A percentile compares a stretch with the other conserved stretches of the same genome.
These are phyloP conservation scores for Laterallus jamaicensis DNA, from an alignment of 2,113 vertebrate genomes.

Conservation along the genomic window DNA sequence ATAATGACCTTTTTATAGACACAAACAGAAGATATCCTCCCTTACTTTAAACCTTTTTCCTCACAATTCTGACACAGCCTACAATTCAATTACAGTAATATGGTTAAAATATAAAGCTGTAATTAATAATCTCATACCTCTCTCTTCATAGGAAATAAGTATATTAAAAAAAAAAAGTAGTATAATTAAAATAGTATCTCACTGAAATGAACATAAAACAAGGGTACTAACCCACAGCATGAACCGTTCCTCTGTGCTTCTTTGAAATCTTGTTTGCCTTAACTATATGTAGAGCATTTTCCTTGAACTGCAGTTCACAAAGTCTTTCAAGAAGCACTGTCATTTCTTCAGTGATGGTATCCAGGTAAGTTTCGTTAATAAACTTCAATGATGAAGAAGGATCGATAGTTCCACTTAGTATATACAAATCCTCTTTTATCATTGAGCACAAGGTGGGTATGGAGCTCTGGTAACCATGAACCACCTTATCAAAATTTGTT, in stretches of 20 bases:
- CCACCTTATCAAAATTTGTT: constrained; percentile 82
- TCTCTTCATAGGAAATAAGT: background rate
- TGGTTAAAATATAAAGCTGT: background rate
- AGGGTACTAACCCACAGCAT: constrained; percentile 76
- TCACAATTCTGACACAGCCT: background rate
- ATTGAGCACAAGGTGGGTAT: constrained; percentile 78
- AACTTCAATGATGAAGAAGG: constrained; percentile 79
- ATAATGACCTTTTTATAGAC: background rate
- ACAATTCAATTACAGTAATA: background rate
- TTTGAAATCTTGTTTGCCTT: constrained; percentile 80
- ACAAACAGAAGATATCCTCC: background rate
- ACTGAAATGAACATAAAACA: constrained; percentile 21
- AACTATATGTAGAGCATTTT: constrained; percentile 75
- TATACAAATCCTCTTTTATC: constrained; percentile 85
- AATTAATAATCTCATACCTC: background rate
- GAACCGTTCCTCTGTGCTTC: constrained; percentile 81
- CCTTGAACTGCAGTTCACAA: constrained; percentile 83
- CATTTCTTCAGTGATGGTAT: constrained; percentile 83
- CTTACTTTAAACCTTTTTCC: background rate
- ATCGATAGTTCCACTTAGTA: constrained; percentile 79
- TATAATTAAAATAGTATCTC: background rate
- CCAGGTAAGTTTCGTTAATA: constrained; percentile 87
- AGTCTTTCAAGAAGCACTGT: constrained; percentile 83
- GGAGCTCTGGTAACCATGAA: constrained; percentile 70
- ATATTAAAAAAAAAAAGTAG: background rate